Evolutionary conservation across 2,888 invertebrate species (phyloP).

Genomic region (Esperia sulphurella): DNA sequence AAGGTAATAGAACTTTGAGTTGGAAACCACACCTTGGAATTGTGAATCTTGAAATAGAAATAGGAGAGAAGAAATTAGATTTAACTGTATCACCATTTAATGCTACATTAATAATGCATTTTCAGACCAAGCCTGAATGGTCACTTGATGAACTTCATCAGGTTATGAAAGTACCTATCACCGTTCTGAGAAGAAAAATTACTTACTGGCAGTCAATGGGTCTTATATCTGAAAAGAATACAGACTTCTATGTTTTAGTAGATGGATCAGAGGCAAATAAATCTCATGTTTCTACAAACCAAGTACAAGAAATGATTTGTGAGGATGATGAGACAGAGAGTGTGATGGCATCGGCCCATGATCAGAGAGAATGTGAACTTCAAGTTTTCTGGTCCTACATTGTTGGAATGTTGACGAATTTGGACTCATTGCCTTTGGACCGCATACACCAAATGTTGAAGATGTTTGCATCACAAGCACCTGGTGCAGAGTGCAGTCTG

Average conservation of each 20-base stretch:
- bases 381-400: constrained; percentile 98
- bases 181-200: constrained; percentile 91
- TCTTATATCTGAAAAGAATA: constrained; percentile 85
- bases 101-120: constrained; percentile 96
- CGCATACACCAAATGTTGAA: constrained; percentile 97
- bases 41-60: constrained; percentile 93
- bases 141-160: constrained; percentile 91
- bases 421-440: constrained; percentile 94
- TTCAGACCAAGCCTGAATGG: constrained; percentile 93
- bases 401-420: constrained; percentile 96
- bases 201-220: constrained; percentile 97
- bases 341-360: constrained; percentile 96
- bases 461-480: constrained; percentile 97
- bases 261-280: constrained; percentile 80
- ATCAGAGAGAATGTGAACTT: constrained; percentile 95
- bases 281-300: constrained; percentile 74
- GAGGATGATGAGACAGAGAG: constrained; percentile 96
- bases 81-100: constrained; percentile 95
- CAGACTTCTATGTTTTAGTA: constrained; percentile 86
- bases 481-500: constrained; percentile 92
- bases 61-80: constrained; percentile 88
- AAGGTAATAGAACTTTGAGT: constrained; percentile 93
- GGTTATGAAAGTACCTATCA: constrained; percentile 92
- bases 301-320: constrained; percentile 83
- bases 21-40: constrained; percentile 97